Base-by-base conservation (phyloP, 2,797 vertebrate species). In the Myripristis murdjan region DNA sequence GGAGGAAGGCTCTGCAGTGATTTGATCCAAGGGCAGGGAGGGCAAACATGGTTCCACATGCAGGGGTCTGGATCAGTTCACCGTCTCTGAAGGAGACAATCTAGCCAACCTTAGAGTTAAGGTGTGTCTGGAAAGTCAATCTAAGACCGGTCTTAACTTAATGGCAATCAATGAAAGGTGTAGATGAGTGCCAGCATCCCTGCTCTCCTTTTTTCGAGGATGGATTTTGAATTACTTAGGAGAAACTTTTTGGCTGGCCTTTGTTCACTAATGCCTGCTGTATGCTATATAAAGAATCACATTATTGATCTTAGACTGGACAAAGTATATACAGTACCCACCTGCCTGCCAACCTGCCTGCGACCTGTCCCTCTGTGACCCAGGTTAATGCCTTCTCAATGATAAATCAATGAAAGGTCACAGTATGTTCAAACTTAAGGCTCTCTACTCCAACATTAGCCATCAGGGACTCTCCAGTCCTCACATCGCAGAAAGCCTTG, bases 121-220 rank as follows among this genome's bases (percentile, higher is more conserved):
- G 2, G 6, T 4, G 35, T 0, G 44, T 59, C 51, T 35, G 33
- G 49, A 43, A 67, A 51, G 54, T 59, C 15, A 4, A 22, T 3
- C 23, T 51, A 22, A 61, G 35, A 33, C 15, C 52, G 22, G 26
- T 35, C 56, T 53, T 6, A 65, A 44, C 28, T 12, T 60, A 66
- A 65, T 24, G 8, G 1, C 6, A 20, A 26, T 57, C 46, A 53
- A 39, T 57, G 9, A 22, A 56, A 49, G 22, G 47, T 3, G 4
- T 20, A 49, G 47, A 49, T 49, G 20, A 49, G 26, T 61, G 37
- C 11, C 15, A 51, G 20, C 12, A n/a, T 37, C 10, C 6, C 12
- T 49, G 22, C 22, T 33, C 52, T 10, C 12, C 26, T 58, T 75
- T 67, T 1, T 51, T 63, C 20, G 60, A 7, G 22, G 63, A 46